Evolutionary conservation across 2,797 vertebrate species (phyloP).

Genomic region (Brachymystax lenok): DNA sequence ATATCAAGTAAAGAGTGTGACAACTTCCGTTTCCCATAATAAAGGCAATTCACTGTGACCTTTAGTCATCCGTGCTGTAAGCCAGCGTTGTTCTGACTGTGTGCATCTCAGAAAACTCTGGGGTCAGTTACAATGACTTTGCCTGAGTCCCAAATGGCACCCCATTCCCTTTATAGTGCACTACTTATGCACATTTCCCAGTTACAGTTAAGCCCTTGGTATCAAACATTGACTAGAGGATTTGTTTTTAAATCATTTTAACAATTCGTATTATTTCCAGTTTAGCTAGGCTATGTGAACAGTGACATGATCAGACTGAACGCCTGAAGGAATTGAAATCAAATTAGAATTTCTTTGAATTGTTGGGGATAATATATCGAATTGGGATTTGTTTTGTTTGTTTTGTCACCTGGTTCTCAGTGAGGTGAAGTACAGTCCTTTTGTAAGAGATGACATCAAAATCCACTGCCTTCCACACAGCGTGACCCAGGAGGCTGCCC

Average conservation of each 20-base stretch:
- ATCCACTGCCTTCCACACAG: constrained; percentile 94
- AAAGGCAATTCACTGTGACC: neutral
- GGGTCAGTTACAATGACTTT: neutral
- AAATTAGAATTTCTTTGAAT: too few species aligned
- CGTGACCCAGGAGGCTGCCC: constrained; percentile 90
- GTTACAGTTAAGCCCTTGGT: too few species aligned
- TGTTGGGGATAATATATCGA: too few species aligned
- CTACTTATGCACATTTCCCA: too few species aligned
- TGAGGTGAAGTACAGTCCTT: constrained; percentile 95
- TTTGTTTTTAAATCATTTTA: too few species aligned
- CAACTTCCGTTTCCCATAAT: neutral
- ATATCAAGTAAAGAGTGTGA: neutral
- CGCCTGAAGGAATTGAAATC: too few species aligned
- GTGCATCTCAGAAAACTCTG: neutral
- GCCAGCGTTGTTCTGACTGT: neutral
- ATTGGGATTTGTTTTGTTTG: neutral
- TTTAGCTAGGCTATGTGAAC: too few species aligned
- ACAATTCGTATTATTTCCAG: too few species aligned
- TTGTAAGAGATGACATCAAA: constrained; percentile 97
- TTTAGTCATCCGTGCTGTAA: neutral
- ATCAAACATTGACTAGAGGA: too few species aligned
- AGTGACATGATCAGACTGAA: too few species aligned
- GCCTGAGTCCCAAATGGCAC: neutral
- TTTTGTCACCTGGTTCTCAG: constrained; percentile 88
- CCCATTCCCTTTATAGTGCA: neutral